phyloP scores from a whole-genome alignment of 92 coral and sea anemone genomes.

The Micromussa lordhowensis region DNA sequence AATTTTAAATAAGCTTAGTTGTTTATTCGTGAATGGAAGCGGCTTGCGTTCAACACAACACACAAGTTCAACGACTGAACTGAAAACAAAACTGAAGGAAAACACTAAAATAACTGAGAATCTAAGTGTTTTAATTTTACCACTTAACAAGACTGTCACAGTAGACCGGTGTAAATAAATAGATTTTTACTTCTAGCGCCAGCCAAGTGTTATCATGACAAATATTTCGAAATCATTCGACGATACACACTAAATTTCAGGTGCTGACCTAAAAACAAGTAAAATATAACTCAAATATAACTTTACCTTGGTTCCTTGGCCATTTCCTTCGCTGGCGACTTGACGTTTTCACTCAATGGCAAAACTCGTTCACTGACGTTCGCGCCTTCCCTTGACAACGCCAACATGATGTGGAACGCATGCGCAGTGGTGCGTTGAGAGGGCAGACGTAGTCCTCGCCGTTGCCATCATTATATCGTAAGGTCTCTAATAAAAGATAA shows the following conservation, averaged over 20 bases:
- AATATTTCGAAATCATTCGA: conserved; percentile 30
- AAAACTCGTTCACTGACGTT: conserved; percentile 33
- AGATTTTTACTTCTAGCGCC: conserved; percentile 38
- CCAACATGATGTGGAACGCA: conserved; percentile 35
- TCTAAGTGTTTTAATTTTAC: conserved; percentile 27
- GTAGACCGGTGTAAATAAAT: conserved; percentile 42
- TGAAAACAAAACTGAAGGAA: conserved; percentile 32
- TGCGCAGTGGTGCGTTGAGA: conserved; percentile 45
- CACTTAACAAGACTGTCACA: conserved; percentile 34
- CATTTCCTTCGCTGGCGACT: too few relatives aligned
- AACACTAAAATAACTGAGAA: conserved; percentile 40
- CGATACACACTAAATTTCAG: conserved; percentile 21
- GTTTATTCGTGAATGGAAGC: conserved; percentile 36
- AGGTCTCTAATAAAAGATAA: conserved; percentile 29
- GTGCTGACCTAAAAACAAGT: conserved; percentile 11
- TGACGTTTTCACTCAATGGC: conserved; percentile 40
- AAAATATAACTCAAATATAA: too few relatives aligned
- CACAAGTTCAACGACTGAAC: conserved; percentile 20
- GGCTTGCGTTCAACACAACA: not conserved
- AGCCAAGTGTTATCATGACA: conserved; percentile 23
- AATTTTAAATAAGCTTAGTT: not conserved
- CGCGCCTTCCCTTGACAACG: conserved; percentile 42
- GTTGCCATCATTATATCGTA: conserved; percentile 48
- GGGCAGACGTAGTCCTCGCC: conserved; percentile 50
- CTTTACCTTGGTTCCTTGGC: conserved; percentile 11